Conservation (phyloP, 1,140 invertebrate genomes). For the Pogonomyrmex barbatus region DNA sequence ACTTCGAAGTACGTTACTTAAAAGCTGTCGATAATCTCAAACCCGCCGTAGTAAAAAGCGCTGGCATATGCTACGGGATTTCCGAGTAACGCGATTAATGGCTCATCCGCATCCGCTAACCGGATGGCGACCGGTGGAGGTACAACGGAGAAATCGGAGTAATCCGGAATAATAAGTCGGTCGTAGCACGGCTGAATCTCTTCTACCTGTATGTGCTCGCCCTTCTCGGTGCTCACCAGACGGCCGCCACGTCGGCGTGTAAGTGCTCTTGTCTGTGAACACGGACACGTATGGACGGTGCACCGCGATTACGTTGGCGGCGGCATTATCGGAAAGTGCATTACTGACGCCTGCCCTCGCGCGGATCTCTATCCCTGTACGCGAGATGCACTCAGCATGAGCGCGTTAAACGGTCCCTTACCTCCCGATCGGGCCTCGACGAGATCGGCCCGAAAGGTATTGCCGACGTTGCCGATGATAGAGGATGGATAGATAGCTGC, state of each 20-base stretch:
- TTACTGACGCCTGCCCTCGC: conserved; percentile 66
- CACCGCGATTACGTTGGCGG: conserved; percentile 69
- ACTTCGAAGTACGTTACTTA: neutral
- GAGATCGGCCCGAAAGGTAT: conserved; percentile 57
- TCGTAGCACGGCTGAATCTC: conserved; percentile 44
- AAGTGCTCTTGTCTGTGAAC: conserved; percentile 15
- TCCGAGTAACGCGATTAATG: conserved; percentile 71
- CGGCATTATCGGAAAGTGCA: conserved; percentile 76
- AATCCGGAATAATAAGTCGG: conserved; percentile 65
- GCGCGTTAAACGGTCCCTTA: conserved; percentile 60
- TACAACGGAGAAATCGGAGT: conserved; percentile 70
- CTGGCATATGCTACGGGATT: conserved; percentile 15
- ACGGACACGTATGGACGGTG: conserved; percentile 44
- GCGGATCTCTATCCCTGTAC: conserved; percentile 65
- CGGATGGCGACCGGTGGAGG: conserved; percentile 34
- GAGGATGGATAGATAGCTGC: conserved; percentile 27
- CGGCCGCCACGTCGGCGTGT: conserved; percentile 17
- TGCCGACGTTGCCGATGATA: conserved; percentile 63
- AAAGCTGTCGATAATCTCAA: conserved; percentile 31
- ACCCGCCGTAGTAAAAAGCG: conserved; percentile 30
- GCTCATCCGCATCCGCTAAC: conserved; percentile 68
- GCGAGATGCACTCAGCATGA: conserved; percentile 63
- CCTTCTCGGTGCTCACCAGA: neutral
- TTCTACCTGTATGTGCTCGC: neutral
- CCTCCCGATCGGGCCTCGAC: conserved; percentile 62